A percentile compares a stretch with the other conserved stretches of the same genome.
Conservation (phyloP, 2,113 vertebrate genomes). For the Galemys pyrenaicus region DNA sequence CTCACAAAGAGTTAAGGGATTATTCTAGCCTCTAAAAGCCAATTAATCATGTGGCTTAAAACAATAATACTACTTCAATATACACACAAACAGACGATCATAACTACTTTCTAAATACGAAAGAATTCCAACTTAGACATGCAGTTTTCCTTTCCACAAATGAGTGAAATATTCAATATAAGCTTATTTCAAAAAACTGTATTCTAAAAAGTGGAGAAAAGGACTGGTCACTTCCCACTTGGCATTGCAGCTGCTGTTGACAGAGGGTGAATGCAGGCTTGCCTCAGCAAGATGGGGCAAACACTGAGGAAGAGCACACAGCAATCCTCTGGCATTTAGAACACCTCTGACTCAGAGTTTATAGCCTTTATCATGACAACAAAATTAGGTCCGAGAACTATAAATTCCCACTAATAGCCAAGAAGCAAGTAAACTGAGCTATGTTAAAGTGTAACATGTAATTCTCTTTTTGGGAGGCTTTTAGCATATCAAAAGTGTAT, state of each 20-base stretch:
- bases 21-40: not conserved
- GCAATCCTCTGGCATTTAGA: not conserved
- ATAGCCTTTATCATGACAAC: not conserved
- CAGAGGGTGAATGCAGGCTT: not conserved
- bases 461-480: not conserved
- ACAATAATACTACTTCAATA: not conserved
- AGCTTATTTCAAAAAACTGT: not conserved
- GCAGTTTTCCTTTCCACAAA: not conserved
- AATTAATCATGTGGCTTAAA: constrained; percentile 22
- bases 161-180: not conserved
- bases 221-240: not conserved
- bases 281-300: not conserved
- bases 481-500: not conserved
- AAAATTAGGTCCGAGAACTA: not conserved
- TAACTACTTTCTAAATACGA: not conserved
- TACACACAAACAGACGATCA: not conserved
- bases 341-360: not conserved
- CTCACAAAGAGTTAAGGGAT: not conserved
- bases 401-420: not conserved
- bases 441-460: not conserved
- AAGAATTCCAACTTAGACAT: not conserved
- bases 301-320: not conserved
- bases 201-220: constrained; percentile 37
- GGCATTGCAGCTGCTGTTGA: not conserved
- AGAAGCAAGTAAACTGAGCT: not conserved